Percentiles rank a stretch among this genome's conserved stretches.
phyloP scores from a whole-genome alignment of 1,140 invertebrate genomes.

The Stenopsyche tienmushanensis region DNA sequence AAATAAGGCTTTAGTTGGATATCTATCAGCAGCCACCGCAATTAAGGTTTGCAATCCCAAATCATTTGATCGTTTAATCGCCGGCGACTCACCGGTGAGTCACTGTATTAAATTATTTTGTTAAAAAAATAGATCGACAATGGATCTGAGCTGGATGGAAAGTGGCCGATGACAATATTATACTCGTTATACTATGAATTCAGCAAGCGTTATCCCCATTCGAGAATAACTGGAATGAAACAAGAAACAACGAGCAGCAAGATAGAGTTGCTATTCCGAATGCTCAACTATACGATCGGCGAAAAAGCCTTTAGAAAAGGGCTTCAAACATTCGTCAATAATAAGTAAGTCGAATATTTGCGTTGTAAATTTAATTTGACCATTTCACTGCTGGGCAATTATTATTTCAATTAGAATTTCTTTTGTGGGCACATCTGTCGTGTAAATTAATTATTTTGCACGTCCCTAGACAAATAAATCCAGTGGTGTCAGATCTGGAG shows the following conservation, averaged over 20 bases:
- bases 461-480: too few species aligned
- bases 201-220: slow-evolving; percentile 70
- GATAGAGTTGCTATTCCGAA: slow-evolving; percentile 87
- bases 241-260: slow-evolving; percentile 69
- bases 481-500: too few species aligned
- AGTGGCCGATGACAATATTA: slow-evolving; percentile 72
- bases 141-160: slow-evolving; percentile 68
- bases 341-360: slow-evolving; percentile 57
- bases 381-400: too few species aligned
- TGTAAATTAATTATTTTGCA: too few species aligned
- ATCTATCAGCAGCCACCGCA: slow-evolving; percentile 67
- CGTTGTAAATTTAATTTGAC: too few species aligned
- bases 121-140: slow-evolving; percentile 57
- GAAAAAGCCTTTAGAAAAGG: slow-evolving; percentile 75
- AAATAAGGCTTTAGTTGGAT: slow-evolving; percentile 72
- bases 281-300: slow-evolving; percentile 88
- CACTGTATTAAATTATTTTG: too few species aligned
- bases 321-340: slow-evolving; percentile 67
- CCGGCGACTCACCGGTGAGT: too few species aligned
- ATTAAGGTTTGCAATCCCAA: slow-evolving; percentile 58
- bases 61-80: too few species aligned
- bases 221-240: slow-evolving; percentile 69
- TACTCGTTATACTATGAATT: slow-evolving; percentile 77
- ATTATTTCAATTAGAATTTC: too few species aligned
- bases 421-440: too few species aligned